These are phyloP conservation scores for Allobates femoralis DNA, from an alignment of 2,797 vertebrate genomes.

Conservation along the genomic window DNA sequence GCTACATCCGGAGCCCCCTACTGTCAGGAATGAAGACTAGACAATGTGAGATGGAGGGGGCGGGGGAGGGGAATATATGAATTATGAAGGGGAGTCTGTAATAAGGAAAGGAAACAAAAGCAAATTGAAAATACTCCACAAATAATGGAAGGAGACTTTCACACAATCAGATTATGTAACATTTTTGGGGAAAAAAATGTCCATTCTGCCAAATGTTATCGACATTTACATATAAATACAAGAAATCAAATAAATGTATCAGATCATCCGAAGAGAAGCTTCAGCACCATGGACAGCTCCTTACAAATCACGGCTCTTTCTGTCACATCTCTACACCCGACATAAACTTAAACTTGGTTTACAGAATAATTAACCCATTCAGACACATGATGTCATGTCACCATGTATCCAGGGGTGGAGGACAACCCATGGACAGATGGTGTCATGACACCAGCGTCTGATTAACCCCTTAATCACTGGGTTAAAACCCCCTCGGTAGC, in stretches of 20 bases:
- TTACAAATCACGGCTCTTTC: too few relatives aligned
- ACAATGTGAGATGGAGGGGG: not conserved
- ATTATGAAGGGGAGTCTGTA: not conserved
- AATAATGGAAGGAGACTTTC: not conserved
- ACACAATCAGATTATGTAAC: constrained; percentile 7
- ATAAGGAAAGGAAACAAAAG: not conserved
- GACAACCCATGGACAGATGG: too few relatives aligned
- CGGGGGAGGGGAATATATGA: not conserved
- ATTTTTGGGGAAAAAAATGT: not conserved
- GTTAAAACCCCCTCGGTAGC: too few relatives aligned
- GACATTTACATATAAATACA: constrained; percentile 25
- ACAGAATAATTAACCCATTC: too few relatives aligned
- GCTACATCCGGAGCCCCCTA: not conserved
- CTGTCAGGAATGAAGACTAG: constrained; percentile 13
- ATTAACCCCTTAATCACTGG: too few relatives aligned
- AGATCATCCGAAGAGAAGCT: not conserved
- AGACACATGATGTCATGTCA: too few relatives aligned
- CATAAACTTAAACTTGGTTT: too few relatives aligned
- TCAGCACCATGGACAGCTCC: too few relatives aligned
- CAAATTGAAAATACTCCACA: not conserved
- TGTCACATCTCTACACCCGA: too few relatives aligned
- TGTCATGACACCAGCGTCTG: too few relatives aligned
- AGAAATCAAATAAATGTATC: too few relatives aligned
- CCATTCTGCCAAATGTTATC: constrained; percentile 43
- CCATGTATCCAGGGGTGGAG: too few relatives aligned